Conservation (phyloP, 2,888 invertebrate species). For the Perizoma flavofasciatum region DNA sequence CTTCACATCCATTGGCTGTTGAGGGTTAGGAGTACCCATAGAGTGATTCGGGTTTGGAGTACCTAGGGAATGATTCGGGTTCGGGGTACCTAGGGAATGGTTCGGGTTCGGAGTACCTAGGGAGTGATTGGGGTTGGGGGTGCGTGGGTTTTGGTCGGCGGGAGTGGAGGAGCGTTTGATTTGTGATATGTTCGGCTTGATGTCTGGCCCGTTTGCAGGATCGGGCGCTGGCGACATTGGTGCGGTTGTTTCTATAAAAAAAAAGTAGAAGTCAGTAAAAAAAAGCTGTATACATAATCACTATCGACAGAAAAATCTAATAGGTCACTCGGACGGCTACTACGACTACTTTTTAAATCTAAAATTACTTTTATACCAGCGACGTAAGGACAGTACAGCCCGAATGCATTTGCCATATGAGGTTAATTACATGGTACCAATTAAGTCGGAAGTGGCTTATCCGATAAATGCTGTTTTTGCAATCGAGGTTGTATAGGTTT, state of each 20-base stretch:
- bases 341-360: too few species aligned
- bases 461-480: too few species aligned
- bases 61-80: slow-evolving; percentile 71
- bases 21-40: slow-evolving; percentile 73
- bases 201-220: slow-evolving; percentile 54
- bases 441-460: too few species aligned
- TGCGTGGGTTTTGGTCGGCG: slow-evolving; percentile 71
- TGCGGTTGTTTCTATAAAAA: slow-evolving; percentile 52
- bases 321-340: too few species aligned
- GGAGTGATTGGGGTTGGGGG: slow-evolving; percentile 73
- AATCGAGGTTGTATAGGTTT: too few species aligned
- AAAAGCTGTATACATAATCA: too few species aligned
- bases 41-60: slow-evolving; percentile 76
- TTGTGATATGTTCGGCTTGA: slow-evolving; percentile 75
- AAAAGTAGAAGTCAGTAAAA: not conserved
- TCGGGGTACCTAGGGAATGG: slow-evolving; percentile 70
- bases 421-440: too few species aligned
- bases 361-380: too few species aligned
- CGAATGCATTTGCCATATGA: too few species aligned
- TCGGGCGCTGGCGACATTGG: slow-evolving; percentile 73
- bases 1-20: slow-evolving; percentile 71
- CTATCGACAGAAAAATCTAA: too few species aligned
- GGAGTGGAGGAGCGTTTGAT: slow-evolving; percentile 76
- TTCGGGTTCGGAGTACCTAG: slow-evolving; percentile 73
- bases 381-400: too few species aligned